Evolutionary conservation across 2,797 vertebrate species (phyloP).

Genomic region (Thripadectes ignobilis): DNA sequence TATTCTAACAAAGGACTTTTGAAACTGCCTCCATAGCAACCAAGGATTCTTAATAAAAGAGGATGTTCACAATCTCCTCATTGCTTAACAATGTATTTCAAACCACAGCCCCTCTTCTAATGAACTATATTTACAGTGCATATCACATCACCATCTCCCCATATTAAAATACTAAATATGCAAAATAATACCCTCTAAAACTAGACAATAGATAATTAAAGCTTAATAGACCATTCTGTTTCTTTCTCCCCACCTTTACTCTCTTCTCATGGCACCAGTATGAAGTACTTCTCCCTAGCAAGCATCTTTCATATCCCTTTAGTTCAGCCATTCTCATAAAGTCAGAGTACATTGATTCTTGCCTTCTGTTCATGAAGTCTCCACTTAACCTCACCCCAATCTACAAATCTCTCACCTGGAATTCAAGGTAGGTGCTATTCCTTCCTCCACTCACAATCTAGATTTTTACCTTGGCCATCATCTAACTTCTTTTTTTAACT

Average conservation of each 20-base stretch:
- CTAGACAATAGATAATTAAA: neutral
- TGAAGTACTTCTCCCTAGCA: neutral
- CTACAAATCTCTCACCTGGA: neutral
- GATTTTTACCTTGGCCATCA: neutral
- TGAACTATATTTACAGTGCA: neutral
- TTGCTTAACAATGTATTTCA: slow-evolving; percentile 19
- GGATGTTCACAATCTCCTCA: slow-evolving; percentile 10
- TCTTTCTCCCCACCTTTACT: neutral
- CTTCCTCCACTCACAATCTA: neutral
- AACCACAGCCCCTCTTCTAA: neutral
- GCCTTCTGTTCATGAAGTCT: neutral
- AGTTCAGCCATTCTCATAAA: neutral
- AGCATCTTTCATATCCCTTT: neutral
- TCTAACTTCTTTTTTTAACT: neutral
- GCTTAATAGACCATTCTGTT: neutral
- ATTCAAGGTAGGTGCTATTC: neutral
- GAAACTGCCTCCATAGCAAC: slow-evolving; percentile 62
- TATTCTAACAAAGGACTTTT: slow-evolving; percentile 53
- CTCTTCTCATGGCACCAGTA: neutral
- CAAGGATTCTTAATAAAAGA: slow-evolving; percentile 34
- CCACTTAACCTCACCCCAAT: neutral
- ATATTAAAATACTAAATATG: neutral
- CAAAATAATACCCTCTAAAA: neutral
- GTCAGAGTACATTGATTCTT: neutral
- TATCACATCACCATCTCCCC: neutral